These are phyloP conservation scores for Mimachlamys varia DNA, from an alignment of 2,888 invertebrate genomes.

Conservation along the genomic window DNA sequence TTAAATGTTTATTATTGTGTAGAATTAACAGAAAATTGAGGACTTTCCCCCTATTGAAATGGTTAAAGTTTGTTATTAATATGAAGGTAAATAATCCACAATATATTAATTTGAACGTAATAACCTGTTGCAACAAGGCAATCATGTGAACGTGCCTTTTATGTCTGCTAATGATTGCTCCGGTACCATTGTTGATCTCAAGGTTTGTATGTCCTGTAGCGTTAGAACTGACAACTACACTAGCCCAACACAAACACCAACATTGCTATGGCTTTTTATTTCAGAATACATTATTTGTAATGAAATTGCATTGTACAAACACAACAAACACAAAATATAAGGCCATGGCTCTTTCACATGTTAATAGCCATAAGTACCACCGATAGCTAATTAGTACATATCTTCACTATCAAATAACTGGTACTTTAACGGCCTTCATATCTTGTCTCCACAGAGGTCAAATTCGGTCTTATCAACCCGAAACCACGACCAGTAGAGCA, in stretches of 20 bases:
- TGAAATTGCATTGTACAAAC: not conserved
- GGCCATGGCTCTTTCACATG: not conserved
- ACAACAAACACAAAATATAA: not conserved
- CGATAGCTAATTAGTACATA: not conserved
- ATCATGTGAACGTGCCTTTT: not conserved
- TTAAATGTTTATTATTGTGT: not conserved
- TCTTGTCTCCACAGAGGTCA: slow-evolving; percentile 24
- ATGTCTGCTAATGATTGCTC: not conserved
- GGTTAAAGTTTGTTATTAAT: not conserved
- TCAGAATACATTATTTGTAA: not conserved
- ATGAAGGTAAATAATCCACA: not conserved
- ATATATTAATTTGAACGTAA: not conserved
- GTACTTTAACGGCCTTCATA: slow-evolving; percentile 1
- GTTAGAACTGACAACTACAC: not conserved
- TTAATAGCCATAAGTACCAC: not conserved
- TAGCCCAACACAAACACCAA: not conserved
- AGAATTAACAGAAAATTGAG: not conserved
- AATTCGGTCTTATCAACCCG: slow-evolving; percentile 10
- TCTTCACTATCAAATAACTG: not conserved
- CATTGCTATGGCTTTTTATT: not conserved
- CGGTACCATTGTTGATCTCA: not conserved
- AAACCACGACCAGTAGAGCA: not conserved
- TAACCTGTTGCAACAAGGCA: not conserved
- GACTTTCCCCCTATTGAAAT: not conserved
- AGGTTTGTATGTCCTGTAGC: not conserved